A percentile compares a stretch with the other conserved stretches of the same genome.
Conservation (phyloP, 2,113 vertebrate genomes). For the Proteles cristata region DNA sequence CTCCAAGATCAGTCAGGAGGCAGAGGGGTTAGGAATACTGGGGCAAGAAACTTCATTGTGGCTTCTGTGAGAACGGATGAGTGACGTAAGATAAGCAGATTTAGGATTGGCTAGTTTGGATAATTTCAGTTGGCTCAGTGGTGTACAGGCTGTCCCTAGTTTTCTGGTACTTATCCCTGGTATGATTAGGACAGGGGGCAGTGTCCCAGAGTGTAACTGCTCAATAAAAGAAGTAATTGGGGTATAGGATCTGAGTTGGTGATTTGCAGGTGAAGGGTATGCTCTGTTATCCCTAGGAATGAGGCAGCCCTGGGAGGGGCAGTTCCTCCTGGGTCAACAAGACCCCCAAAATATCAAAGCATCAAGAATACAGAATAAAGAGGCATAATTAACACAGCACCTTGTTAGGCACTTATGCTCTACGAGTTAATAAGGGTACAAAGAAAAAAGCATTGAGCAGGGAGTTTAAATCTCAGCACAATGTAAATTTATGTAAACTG, state of each 20-base stretch:
- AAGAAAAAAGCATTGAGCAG: background rate
- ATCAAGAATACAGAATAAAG: background rate
- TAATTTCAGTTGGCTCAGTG: background rate
- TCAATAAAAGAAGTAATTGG: background rate
- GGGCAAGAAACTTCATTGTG: background rate
- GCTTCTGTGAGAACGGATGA: background rate
- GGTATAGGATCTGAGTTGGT: background rate
- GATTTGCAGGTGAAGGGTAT: background rate
- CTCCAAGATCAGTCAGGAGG: background rate
- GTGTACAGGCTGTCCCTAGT: accelerated
- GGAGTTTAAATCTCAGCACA: background rate
- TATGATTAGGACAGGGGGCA: background rate
- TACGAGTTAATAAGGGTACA: background rate
- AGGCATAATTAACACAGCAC: background rate
- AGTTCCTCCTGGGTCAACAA: background rate
- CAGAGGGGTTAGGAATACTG: too few relatives aligned
- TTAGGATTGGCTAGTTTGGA: background rate
- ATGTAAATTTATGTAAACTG: background rate
- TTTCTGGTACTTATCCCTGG: background rate
- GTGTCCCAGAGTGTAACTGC: background rate
- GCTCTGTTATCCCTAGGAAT: background rate
- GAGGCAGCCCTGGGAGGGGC: background rate
- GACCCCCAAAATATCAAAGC: background rate
- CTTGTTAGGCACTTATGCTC: background rate
- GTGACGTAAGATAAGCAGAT: background rate